phyloP scores from a whole-genome alignment of 2,888 invertebrate species.

The Blastobasis lacticolella region DNA sequence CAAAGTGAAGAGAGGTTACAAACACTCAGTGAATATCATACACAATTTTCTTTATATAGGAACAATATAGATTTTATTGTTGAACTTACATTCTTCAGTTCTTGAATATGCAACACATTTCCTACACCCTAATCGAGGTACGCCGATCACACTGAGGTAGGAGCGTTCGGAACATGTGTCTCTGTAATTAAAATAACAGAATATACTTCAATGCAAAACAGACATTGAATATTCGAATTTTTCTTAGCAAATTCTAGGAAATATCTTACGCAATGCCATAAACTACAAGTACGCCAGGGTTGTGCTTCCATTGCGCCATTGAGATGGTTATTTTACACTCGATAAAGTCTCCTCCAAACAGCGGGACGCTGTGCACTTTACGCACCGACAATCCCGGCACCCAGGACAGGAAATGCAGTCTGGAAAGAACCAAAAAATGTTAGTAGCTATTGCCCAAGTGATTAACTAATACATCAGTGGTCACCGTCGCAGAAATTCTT shows the following conservation, averaged over 20 bases:
- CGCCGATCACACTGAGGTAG: conserved; percentile 69
- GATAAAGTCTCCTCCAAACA: conserved; percentile 76
- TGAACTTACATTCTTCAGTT: conserved; percentile 45
- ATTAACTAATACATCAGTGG: too few species aligned
- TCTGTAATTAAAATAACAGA: conserved; percentile 25
- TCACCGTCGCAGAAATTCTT: too few species aligned
- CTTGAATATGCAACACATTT: conserved; percentile 73
- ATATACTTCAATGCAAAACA: background rate
- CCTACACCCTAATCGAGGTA: conserved; percentile 77
- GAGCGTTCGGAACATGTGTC: conserved; percentile 66
- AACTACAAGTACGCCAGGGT: conserved; percentile 73
- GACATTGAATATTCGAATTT: background rate
- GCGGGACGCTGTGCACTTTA: conserved; percentile 69
- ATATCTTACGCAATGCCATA: conserved; percentile 71
- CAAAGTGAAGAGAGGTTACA: too few species aligned
- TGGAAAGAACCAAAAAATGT: too few species aligned
- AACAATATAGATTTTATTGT: too few species aligned
- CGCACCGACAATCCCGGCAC: conserved; percentile 55
- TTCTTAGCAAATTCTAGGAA: background rate
- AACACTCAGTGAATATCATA: too few species aligned
- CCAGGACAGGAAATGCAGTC: conserved; percentile 66
- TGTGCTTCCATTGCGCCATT: conserved; percentile 78
- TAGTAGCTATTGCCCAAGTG: too few species aligned
- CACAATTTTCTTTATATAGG: too few species aligned
- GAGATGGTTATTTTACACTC: conserved; percentile 76